These are phyloP conservation scores for Melinopterus prodromus DNA, from an alignment of 2,888 invertebrate genomes.

Conservation along the genomic window DNA sequence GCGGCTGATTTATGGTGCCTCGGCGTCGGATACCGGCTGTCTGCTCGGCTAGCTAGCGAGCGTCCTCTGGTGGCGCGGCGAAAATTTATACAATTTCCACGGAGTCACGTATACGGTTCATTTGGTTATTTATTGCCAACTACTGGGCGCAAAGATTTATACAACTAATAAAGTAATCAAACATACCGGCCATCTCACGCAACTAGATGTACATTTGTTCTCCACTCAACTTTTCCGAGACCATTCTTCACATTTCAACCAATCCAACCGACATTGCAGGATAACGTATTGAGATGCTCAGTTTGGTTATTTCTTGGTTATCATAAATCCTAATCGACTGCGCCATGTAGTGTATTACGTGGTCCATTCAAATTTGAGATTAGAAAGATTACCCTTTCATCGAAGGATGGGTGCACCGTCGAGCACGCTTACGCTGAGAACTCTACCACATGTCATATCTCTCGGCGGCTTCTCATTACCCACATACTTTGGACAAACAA, in stretches of 20 bases:
- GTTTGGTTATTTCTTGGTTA: too few species aligned
- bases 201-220: background rate
- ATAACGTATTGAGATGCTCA: background rate
- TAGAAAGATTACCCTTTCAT: too few species aligned
- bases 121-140: constrained; percentile 35
- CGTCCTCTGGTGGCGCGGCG: constrained; percentile 46
- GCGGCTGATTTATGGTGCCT: constrained; percentile 56
- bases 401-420: too few species aligned
- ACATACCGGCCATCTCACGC: constrained; percentile 8
- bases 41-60: constrained; percentile 6
- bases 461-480: too few species aligned
- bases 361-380: too few species aligned
- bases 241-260: background rate
- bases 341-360: too few species aligned
- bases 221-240: background rate
- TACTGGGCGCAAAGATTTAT: constrained; percentile 31
- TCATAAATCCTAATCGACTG: too few species aligned
- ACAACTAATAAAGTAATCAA: constrained; percentile 30
- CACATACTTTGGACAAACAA: too few species aligned
- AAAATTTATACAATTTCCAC: constrained; percentile 43
- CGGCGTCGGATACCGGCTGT: constrained; percentile 17
- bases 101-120: constrained; percentile 35
- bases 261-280: background rate
- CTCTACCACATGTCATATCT: too few species aligned
- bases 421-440: too few species aligned